These are phyloP conservation scores for Enteromius anoplus DNA, from an alignment of 2,797 vertebrate species.

Conservation along the genomic window DNA sequence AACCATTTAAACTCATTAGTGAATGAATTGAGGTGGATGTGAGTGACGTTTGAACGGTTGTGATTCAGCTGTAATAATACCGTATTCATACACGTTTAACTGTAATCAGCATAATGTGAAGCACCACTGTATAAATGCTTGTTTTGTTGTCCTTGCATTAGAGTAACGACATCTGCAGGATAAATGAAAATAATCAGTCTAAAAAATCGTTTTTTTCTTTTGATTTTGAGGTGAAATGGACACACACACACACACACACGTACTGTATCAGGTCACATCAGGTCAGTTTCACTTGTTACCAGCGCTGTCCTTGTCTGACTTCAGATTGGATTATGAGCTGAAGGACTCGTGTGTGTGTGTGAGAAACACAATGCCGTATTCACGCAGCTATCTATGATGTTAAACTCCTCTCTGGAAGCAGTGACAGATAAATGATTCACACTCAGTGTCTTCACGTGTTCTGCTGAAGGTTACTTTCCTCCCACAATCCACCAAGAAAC, in stretches of 20 bases:
- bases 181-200: no score
- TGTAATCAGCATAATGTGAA: not conserved
- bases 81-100: not conserved
- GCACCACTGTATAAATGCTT: not conserved
- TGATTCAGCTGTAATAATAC: no score
- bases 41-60: no score
- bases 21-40: no score
- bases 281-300: not conserved
- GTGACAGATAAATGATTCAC: constrained; percentile 1
- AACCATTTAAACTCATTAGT: no score
- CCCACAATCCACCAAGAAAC: constrained; percentile 1
- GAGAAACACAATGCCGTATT: not conserved
- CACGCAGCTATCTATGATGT: not conserved
- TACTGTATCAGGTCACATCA: not conserved
- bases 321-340: not conserved
- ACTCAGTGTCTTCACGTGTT: not conserved
- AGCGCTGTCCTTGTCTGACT: not conserved
- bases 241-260: not conserved
- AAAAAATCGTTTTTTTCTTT: no score
- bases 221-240: not conserved
- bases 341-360: no score
- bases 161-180: not conserved
- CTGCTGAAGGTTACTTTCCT: constrained; percentile 6
- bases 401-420: not conserved
- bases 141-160: not conserved